Evolutionary conservation across 2,797 vertebrate species (phyloP).

Genomic region (Artibeus jamaicensis): DNA sequence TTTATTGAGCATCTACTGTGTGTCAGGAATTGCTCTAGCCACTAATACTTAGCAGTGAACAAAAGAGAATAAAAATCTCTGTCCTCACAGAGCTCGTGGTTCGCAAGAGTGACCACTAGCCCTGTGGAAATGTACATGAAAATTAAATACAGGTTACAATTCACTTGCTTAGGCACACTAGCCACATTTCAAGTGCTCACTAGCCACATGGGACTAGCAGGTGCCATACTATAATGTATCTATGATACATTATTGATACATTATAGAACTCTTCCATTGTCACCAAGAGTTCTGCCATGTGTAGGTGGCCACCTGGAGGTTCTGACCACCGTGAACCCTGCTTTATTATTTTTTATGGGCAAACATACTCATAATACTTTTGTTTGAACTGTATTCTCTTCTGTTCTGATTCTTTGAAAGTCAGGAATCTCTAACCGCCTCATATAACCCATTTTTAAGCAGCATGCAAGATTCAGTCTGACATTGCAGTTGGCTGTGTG

Average conservation of each 20-base stretch:
- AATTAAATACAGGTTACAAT: background rate
- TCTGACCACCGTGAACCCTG: background rate
- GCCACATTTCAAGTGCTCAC: background rate
- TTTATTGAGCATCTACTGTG: background rate
- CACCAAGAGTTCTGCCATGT: background rate
- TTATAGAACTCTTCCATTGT: background rate
- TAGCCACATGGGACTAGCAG: background rate
- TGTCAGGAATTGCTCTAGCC: background rate
- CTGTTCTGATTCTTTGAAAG: constrained; percentile 24
- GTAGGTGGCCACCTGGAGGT: background rate
- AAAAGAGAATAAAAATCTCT: background rate
- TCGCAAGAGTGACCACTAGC: background rate
- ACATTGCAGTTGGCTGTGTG: background rate
- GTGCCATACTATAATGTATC: too few species aligned
- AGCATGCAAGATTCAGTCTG: background rate
- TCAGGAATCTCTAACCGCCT: background rate
- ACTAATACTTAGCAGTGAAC: background rate
- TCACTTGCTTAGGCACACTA: background rate
- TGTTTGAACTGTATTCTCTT: background rate
- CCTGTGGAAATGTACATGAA: background rate
- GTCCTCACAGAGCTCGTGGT: background rate
- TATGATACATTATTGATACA: too few species aligned
- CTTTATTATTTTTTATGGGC: background rate
- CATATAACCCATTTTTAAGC: background rate
- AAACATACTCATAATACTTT: background rate